Percentiles rank a stretch among this genome's conserved stretches.
Conservation (phyloP, 2,888 invertebrate species). For the Xestobium rufovillosum region DNA sequence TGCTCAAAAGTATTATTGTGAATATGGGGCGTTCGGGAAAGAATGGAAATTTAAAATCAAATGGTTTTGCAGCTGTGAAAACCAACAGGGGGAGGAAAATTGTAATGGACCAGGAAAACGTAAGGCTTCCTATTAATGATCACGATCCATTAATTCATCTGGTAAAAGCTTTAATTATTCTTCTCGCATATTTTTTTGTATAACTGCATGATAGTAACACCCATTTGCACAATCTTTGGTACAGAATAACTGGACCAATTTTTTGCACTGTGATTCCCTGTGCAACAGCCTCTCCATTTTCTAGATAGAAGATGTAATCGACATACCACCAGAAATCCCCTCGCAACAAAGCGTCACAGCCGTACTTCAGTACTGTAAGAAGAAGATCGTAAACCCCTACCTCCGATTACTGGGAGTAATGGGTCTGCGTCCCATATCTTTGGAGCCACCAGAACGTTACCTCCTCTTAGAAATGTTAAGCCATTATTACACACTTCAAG, state of each 20-base stretch:
- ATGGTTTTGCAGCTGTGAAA: slow-evolving; percentile 21
- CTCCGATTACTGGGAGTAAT: slow-evolving; percentile 64
- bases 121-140: slow-evolving; percentile 11
- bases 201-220: slow-evolving; percentile 11
- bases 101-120: slow-evolving; percentile 12
- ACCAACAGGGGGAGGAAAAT: slow-evolving; percentile 14
- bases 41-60: too few relatives aligned
- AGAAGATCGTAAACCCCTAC: slow-evolving; percentile 72
- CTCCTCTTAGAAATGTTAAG: slow-evolving; percentile 54
- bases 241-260: too few relatives aligned
- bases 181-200: too few relatives aligned
- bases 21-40: too few relatives aligned
- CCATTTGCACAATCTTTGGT: too few relatives aligned
- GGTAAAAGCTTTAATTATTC: slow-evolving; percentile 15
- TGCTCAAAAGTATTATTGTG: too few relatives aligned
- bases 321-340: slow-evolving; percentile 36
- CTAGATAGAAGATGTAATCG: too few relatives aligned
- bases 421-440: slow-evolving; percentile 63
- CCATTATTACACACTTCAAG: slow-evolving; percentile 60
- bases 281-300: too few relatives aligned
- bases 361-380: slow-evolving; percentile 73
- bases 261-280: too few relatives aligned
- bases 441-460: slow-evolving; percentile 54
- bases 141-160: slow-evolving; percentile 20
- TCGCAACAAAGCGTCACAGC: slow-evolving; percentile 67